Evolutionary conservation across 2,797 vertebrate genomes (phyloP).

Genomic region (Pangasius macronema): DNA sequence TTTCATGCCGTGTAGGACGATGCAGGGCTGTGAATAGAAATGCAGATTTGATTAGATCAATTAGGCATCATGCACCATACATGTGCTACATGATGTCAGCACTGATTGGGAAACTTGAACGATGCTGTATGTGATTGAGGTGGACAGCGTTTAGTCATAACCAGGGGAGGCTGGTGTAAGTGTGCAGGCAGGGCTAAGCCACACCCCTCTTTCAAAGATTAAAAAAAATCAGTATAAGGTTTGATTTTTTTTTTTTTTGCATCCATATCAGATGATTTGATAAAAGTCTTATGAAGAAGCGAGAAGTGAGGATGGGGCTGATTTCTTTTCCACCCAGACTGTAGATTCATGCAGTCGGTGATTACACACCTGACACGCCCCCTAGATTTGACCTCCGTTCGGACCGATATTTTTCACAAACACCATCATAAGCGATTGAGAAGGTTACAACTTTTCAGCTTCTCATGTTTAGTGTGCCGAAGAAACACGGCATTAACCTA

Average conservation of each 20-base stretch:
- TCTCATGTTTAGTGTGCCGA: background rate
- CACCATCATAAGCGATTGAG: background rate
- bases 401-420: background rate
- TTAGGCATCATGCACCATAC: slow-evolving; percentile 11
- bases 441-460: background rate
- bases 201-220: background rate
- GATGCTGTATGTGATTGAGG: background rate
- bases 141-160: background rate
- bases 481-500: background rate
- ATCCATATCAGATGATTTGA: background rate
- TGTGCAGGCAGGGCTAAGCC: background rate
- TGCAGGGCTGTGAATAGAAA: slow-evolving; percentile 39
- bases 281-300: background rate
- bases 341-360: background rate
- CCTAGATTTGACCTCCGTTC: too few species aligned
- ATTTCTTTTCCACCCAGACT: background rate
- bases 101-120: background rate
- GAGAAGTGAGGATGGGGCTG: background rate
- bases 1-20: slow-evolving; percentile 2
- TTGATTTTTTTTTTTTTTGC: background rate
- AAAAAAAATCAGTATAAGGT: too few species aligned
- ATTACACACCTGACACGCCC: background rate
- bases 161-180: background rate
- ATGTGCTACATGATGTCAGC: background rate
- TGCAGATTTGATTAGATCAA: slow-evolving; percentile 41